Base-by-base conservation (phyloP, 2,888 invertebrate genomes). In the Eupithecia exiguata region DNA sequence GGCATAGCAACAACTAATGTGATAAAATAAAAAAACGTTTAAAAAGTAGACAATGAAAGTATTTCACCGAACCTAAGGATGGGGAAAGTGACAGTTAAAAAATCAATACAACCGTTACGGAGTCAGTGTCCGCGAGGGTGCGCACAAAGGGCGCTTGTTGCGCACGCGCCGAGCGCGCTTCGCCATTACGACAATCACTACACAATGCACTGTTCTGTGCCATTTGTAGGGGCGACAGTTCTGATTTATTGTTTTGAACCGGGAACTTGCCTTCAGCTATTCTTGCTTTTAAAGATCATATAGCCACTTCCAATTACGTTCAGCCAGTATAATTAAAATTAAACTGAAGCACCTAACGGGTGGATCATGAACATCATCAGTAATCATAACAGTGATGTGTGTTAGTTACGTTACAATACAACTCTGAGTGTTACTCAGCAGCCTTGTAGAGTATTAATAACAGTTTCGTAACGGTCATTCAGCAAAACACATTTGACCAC, bases 101-200 rank as follows among this genome's bases (percentile, higher is more conserved):
- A 94, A 94, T 94, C 94, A 91, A 94, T 94, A 94, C 85, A 87
- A 85, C 94, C 92, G 94, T 94, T 94, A 87, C 78, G 80, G 79
- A 87, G 87, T 86, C 87, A 87, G 86, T 90, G 90, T 91, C 90
- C 86, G 92, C 87, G 92, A 92, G 94, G 93, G 94, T 89, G 92
- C 86, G 72, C 77, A 87, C 86, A 89, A 89, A 90, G 90, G 91
- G 91, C 87, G 89, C 79, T 79, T 80, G 81, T 80, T 81, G 86
- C 88, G 91, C 91, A 89, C 92, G 91, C 91, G 91, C 87, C 89
- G 85, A 77, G 78, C 84, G 84, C 84, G 83, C 85, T 84, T 84
- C 83, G 83, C 83, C 83, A 89, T 90, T 88, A 88, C 84, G 81
- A 87, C 86, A 86, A 87, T 88, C 88, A 88, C 84, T 83, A 85